phyloP scores from a whole-genome alignment of 2,888 invertebrate genomes.

The Drosophila picticornis region DNA sequence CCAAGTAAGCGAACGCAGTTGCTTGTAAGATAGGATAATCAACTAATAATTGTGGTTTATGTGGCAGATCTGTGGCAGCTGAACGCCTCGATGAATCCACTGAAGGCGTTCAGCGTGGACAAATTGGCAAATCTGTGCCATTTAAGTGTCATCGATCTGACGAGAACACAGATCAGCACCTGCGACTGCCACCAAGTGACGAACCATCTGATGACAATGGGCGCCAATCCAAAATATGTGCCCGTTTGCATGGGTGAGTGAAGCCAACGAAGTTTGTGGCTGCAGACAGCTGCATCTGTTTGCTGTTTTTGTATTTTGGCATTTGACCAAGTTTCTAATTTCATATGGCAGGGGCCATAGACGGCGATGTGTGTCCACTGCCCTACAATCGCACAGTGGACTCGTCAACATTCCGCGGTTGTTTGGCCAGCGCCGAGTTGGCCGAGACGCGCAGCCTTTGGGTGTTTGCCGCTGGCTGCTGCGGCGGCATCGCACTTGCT shows the following conservation, averaged over 20 bases:
- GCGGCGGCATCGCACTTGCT: constrained; percentile 71
- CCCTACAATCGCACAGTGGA: constrained; percentile 82
- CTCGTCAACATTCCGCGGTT: constrained; percentile 73
- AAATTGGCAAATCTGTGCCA: constrained; percentile 88
- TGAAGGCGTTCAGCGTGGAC: constrained; percentile 85
- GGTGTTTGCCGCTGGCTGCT: constrained; percentile 74
- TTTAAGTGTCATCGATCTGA: constrained; percentile 87
- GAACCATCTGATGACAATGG: constrained; percentile 77
- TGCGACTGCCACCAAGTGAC: constrained; percentile 83
- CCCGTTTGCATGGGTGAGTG: constrained; percentile 83
- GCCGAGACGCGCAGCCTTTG: constrained; percentile 79
- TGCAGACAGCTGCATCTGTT: constrained; percentile 37
- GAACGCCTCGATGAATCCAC: constrained; percentile 88
- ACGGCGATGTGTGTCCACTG: constrained; percentile 76
- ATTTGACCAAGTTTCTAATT: constrained; percentile 58
- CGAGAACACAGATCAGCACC: constrained; percentile 75
- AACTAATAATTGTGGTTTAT: neutral
- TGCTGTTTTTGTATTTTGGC: constrained; percentile 59
- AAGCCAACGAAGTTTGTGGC: constrained; percentile 10
- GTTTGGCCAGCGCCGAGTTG: constrained; percentile 64
- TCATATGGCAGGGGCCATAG: constrained; percentile 67
- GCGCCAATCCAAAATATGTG: constrained; percentile 78
- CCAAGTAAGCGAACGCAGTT: constrained; percentile 84
- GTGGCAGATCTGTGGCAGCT: constrained; percentile 86
- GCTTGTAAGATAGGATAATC: neutral